These are phyloP conservation scores for Oncorhynchus nerka DNA, from an alignment of 2,113 vertebrate genomes.

Conservation along the genomic window DNA sequence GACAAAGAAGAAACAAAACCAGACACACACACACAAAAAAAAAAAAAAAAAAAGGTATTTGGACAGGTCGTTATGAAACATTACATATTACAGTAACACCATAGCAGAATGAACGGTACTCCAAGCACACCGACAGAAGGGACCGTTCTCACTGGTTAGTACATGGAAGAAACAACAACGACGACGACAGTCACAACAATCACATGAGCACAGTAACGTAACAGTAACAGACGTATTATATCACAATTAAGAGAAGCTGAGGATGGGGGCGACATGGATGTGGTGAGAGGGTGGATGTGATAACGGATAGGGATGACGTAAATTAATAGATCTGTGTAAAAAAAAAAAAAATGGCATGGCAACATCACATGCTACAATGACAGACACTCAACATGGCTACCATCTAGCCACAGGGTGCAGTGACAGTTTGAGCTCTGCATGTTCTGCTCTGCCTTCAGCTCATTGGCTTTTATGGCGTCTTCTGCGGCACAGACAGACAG, in stretches of 20 bases:
- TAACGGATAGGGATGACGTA: slow-evolving; percentile 17
- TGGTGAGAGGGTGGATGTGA: not conserved
- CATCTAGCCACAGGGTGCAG: not conserved
- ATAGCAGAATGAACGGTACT: slow-evolving; percentile 61
- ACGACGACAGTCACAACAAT: slow-evolving; percentile 35
- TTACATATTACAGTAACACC: slow-evolving; percentile 68
- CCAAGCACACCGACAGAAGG: slow-evolving; percentile 67
- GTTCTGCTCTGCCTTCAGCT: not conserved
- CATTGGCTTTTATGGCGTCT: slow-evolving; percentile 18
- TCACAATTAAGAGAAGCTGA: slow-evolving; percentile 48
- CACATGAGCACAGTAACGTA: slow-evolving; percentile 65
- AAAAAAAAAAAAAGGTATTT: slow-evolving; percentile 85
- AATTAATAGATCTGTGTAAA: slow-evolving; percentile 13
- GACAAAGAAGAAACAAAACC: slow-evolving; percentile 83
- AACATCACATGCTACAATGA: not conserved
- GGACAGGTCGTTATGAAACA: slow-evolving; percentile 85
- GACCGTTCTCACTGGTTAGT: slow-evolving; percentile 71
- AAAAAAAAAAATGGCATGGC: not conserved
- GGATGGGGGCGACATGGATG: not conserved
- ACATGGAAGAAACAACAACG: slow-evolving; percentile 63
- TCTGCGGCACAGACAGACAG: slow-evolving; percentile 43
- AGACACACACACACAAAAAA: slow-evolving; percentile 66
- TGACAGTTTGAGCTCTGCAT: not conserved
- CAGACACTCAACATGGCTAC: not conserved
- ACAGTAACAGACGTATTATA: slow-evolving; percentile 64